Base-by-base conservation (phyloP, 2,888 invertebrate genomes). In the Caenorhabditis sp. region DNA sequence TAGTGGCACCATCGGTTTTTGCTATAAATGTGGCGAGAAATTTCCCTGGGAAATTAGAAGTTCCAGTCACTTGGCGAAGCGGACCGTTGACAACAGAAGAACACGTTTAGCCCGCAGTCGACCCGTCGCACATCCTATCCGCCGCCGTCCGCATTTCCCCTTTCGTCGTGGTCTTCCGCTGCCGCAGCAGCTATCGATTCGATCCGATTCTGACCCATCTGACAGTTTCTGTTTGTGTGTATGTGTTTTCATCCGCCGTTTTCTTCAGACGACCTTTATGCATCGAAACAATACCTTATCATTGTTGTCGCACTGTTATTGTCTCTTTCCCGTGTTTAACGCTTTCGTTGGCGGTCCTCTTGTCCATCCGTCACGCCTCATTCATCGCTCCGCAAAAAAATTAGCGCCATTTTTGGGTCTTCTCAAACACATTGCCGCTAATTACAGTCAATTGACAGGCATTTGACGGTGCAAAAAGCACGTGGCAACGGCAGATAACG, bases 1-100 rank as follows among this genome's bases (percentile, higher is more conserved):
- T n/a, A 22, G 1, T 13, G 46, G 24, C 46, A 13, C 46, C n/a
- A n/a, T n/a, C 26, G 24, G 46, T 24, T 46, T 26, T 41, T 20
- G 17, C 15, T 3, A 17, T 15, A 41, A 41, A 30, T n/a, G n/a
- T n/a, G n/a, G n/a, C n/a, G n/a, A n/a, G n/a, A n/a, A n/a, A n/a
- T n/a, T n/a, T n/a, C n/a, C n/a, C n/a, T n/a, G n/a, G n/a, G n/a
- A n/a, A n/a, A n/a, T 11, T 56, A 17, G 43, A 32, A 46, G 61
- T 61, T 61, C 61, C 61, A 61, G 61, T 61, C 59, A 35, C 46
- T 59, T 59, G 59, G 32, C 45, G 30, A n/a, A n/a, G n/a, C n/a
- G n/a, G n/a, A n/a, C n/a, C n/a, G n/a, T n/a, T n/a, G 32, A 50
- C 30, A 26, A 3, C n/a, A 20, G n/a, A 22, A 37, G 41, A 62